Conservation (phyloP, 2,888 invertebrate genomes). For the Xestoiulus laeticollis region DNA sequence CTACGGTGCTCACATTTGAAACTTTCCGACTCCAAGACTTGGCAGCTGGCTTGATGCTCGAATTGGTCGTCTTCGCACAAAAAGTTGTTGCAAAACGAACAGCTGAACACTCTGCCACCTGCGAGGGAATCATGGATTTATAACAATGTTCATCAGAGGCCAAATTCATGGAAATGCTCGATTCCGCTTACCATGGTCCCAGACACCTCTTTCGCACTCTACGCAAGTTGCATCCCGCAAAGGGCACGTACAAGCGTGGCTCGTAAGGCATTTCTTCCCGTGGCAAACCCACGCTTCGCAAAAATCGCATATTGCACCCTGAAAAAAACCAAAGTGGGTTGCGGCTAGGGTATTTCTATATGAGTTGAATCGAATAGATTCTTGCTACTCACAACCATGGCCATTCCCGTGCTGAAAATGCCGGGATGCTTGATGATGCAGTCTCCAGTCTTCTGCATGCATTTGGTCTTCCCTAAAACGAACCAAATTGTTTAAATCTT, state of each 20-base stretch:
- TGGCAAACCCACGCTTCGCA: constrained; percentile 99
- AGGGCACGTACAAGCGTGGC: constrained; percentile 92
- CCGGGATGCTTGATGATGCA: constrained; percentile 92
- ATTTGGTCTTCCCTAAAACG: constrained; percentile 79
- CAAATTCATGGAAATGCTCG: background rate
- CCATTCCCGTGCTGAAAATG: constrained; percentile 86
- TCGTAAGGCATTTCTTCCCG: constrained; percentile 86
- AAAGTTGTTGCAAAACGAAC: constrained; percentile 87
- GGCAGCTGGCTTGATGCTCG: constrained; percentile 97
- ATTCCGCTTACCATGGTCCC: constrained; percentile 82
- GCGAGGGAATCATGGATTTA: constrained; percentile 52
- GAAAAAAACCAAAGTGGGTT: too few species aligned
- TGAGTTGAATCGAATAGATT: background rate
- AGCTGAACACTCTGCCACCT: constrained; percentile 75
- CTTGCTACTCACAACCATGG: constrained; percentile 76
- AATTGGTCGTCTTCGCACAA: constrained; percentile 94
- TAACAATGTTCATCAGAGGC: background rate
- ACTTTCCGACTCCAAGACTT: constrained; percentile 92
- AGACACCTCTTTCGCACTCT: constrained; percentile 92
- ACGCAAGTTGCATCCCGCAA: constrained; percentile 86
- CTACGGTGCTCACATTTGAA: constrained; percentile 82
- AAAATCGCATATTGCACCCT: constrained; percentile 97
- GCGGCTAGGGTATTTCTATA: too few species aligned
- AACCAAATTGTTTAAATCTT: constrained; percentile 53
- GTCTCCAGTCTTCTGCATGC: constrained; percentile 95